Evolutionary conservation across 2,797 vertebrate genomes (phyloP).

Genomic region (Myotis findleyi): DNA sequence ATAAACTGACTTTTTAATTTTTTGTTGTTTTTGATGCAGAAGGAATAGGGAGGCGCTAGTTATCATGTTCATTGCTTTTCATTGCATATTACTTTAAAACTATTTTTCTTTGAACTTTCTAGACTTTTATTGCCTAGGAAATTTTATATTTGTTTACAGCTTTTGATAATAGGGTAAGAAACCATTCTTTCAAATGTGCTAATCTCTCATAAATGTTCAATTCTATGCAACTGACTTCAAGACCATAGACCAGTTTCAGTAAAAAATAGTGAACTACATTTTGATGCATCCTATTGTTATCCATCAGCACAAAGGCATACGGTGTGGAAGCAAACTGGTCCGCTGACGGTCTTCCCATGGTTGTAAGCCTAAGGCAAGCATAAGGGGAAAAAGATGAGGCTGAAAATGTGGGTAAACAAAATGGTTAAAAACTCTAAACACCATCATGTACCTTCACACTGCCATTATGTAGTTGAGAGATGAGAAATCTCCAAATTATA

Average conservation of each 20-base stretch:
- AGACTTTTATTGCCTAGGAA: background rate
- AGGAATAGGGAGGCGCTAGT: background rate
- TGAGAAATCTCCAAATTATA: background rate
- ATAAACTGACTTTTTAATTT: background rate
- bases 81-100: constrained; percentile 8
- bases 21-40: background rate
- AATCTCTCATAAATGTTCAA: constrained; percentile 24
- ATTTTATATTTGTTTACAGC: background rate
- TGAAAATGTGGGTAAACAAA: background rate
- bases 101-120: background rate
- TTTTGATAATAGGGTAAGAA: background rate
- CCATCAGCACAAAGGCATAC: background rate
- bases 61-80: constrained; percentile 6
- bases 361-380: background rate
- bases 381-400: background rate
- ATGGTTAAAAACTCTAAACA: background rate
- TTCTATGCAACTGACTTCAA: background rate
- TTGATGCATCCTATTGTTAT: background rate
- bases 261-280: background rate
- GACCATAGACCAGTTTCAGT: background rate
- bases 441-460: background rate
- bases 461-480: background rate
- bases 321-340: background rate
- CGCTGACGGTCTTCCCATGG: background rate
- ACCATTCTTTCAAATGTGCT: constrained; percentile 11